Base-by-base conservation (phyloP, 92 coral and sea anemone species). In the Pocillopora meandrina region DNA sequence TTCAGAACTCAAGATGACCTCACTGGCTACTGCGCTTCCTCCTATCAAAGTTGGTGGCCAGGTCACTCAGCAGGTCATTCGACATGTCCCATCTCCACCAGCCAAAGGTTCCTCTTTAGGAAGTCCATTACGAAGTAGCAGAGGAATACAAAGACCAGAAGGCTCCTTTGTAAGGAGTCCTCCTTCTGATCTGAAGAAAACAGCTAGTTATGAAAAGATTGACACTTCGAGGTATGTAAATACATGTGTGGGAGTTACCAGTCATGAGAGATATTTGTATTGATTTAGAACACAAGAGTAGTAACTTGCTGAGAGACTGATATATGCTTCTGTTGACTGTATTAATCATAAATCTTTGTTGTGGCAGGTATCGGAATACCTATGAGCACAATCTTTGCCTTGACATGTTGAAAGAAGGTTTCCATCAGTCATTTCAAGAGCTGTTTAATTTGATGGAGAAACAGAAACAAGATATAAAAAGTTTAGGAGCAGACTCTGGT, bases 331-430 rank as follows among this genome's bases (percentile, higher is more conserved):
- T 15, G 52, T 42, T 0, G 8, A 7, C 8, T 42, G 52, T 42
- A 7, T 5, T 42, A 42, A 42, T 42, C 52, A 42, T 42, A 42
- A 42, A 42, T 42, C 52, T 42, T 42, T 42, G 52, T 2, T 12
- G 52, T 75, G 66, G 55, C 85, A 96, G 99, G 80, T 89, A 96
- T 86, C 98, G 99, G 65, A 96, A 96, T 77, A 84, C 92, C 42
- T 96, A 96, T 88, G 94, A 94, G 74, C 99, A 96, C 83, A 96
- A 96, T 65, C 89, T 96, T 82, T 96, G 99, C 86, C 91, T 96
- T 85, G 99, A 96, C 80, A 96, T 96, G 99, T 81, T 96, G 79
- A 94, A 92, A 82, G 99, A 96, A 69, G 99, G 99, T 35, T 96
- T 90, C 78, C 99, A 96, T 81, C 97, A 94, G 89, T 96, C 99